Evolutionary conservation across 2,888 invertebrate genomes (phyloP).

Genomic region (Xylota sylvarum): DNA sequence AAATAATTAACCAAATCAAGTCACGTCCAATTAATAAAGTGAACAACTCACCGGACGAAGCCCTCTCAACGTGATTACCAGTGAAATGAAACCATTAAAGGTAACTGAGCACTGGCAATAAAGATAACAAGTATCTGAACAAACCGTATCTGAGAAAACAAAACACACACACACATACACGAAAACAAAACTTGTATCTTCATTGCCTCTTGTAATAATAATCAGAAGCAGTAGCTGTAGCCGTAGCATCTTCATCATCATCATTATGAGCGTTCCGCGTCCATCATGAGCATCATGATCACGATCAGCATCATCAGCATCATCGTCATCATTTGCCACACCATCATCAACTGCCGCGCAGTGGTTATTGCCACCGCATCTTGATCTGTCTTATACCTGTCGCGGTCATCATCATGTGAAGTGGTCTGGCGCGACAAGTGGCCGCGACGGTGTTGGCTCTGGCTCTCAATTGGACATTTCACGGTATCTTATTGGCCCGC

Average conservation of each 20-base stretch:
- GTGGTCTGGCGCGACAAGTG: slow-evolving; percentile 74
- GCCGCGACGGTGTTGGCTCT: slow-evolving; percentile 49
- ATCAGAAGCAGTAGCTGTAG: slow-evolving; percentile 55
- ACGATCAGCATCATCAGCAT: slow-evolving; percentile 35
- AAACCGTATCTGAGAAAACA: slow-evolving; percentile 40
- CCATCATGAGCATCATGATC: slow-evolving; percentile 47
- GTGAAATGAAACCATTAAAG: slow-evolving; percentile 75
- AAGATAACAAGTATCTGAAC: slow-evolving; percentile 62
- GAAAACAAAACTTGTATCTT: slow-evolving; percentile 47
- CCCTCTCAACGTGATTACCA: slow-evolving; percentile 54
- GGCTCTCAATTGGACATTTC: slow-evolving; percentile 69
- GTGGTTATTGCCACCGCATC: slow-evolving; percentile 59
- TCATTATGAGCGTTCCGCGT: slow-evolving; percentile 61
- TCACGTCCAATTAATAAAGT: slow-evolving; percentile 56
- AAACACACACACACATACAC: not conserved
- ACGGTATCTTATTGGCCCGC: slow-evolving; percentile 51
- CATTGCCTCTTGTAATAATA: slow-evolving; percentile 61
- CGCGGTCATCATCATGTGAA: slow-evolving; percentile 56
- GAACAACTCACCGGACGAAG: slow-evolving; percentile 12
- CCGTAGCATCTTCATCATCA: slow-evolving; percentile 66
- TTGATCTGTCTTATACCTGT: slow-evolving; percentile 58
- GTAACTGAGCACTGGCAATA: slow-evolving; percentile 70
- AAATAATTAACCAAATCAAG: slow-evolving; percentile 55
- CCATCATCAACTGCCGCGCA: slow-evolving; percentile 45
- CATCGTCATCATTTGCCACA: slow-evolving; percentile 59